Conservation (phyloP, 2,113 vertebrate genomes). For the Ivindomyrus marchei region DNA sequence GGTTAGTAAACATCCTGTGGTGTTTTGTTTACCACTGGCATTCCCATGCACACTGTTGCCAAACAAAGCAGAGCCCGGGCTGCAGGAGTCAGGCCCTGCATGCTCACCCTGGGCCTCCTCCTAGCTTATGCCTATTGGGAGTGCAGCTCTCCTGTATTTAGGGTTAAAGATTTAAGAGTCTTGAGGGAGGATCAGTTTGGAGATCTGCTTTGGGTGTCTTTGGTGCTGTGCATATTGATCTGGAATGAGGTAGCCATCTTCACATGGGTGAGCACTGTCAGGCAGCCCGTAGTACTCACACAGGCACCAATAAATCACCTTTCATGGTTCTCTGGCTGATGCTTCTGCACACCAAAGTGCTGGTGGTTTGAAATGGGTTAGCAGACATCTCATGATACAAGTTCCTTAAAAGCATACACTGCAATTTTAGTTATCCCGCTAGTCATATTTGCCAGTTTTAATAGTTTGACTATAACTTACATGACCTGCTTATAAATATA, state of each 20-base stretch:
- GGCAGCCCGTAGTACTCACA: conserved; percentile 36
- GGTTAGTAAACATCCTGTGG: conserved; percentile 35
- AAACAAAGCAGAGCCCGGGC: conserved; percentile 12
- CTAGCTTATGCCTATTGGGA: conserved; percentile 38
- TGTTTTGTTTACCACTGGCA: conserved; percentile 44
- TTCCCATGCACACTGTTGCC: conserved; percentile 25
- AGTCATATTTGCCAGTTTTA: neutral
- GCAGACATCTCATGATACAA: conserved; percentile 16
- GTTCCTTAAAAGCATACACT: neutral
- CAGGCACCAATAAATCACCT: conserved; percentile 28
- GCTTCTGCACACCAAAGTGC: conserved; percentile 29
- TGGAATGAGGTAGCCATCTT: conserved; percentile 27
- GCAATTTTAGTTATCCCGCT: conserved; percentile 26
- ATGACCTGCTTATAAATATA: neutral
- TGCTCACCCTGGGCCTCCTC: conserved; percentile 24
- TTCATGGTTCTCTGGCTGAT: conserved; percentile 29
- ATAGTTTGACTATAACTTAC: neutral
- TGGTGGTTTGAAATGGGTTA: conserved; percentile 24
- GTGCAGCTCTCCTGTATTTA: conserved; percentile 37
- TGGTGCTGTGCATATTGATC: conserved; percentile 36
- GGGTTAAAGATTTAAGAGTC: neutral
- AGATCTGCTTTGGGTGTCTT: conserved; percentile 28
- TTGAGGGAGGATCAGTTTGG: neutral
- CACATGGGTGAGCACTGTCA: conserved; percentile 26
- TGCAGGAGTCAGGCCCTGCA: conserved; percentile 20